phyloP scores from a whole-genome alignment of 2,113 vertebrate species.

The Ranitomeya variabilis region DNA sequence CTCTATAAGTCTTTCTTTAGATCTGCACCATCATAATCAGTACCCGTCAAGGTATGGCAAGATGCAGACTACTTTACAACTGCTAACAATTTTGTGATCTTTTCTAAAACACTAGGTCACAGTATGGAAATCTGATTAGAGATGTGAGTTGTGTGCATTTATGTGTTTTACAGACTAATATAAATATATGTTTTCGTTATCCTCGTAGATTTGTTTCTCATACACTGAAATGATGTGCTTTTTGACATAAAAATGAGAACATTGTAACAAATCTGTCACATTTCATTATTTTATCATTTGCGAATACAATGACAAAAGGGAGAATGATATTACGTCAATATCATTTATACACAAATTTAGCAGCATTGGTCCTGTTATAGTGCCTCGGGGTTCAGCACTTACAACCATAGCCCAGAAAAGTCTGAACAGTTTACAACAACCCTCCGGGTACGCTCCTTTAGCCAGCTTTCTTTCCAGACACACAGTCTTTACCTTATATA shows the following conservation, averaged over 20 bases:
- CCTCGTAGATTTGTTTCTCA: neutral
- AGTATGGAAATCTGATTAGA: neutral
- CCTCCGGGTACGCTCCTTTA: neutral
- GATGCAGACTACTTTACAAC: too few species aligned
- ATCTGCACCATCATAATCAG: too few species aligned
- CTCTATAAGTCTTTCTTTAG: too few species aligned
- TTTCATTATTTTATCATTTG: neutral
- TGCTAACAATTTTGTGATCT: too few species aligned
- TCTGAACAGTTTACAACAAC: neutral
- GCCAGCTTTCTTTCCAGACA: constrained; percentile 10
- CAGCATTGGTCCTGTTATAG: neutral
- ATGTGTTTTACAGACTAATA: neutral
- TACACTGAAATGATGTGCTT: neutral
- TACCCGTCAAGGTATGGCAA: too few species aligned
- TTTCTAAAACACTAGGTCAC: too few species aligned
- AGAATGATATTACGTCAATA: neutral
- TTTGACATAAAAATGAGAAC: neutral
- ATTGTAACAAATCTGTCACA: neutral
- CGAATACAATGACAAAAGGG: neutral
- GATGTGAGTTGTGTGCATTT: neutral
- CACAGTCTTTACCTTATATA: constrained; percentile 8
- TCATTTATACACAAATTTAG: neutral
- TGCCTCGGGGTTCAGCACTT: neutral
- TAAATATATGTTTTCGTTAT: neutral
- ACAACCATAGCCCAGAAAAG: neutral